A percentile compares a stretch with the other conserved stretches of the same genome.
These are phyloP conservation scores for Onychostruthus taczanowskii DNA, from an alignment of 2,113 vertebrate genomes.

Conservation along the genomic window DNA sequence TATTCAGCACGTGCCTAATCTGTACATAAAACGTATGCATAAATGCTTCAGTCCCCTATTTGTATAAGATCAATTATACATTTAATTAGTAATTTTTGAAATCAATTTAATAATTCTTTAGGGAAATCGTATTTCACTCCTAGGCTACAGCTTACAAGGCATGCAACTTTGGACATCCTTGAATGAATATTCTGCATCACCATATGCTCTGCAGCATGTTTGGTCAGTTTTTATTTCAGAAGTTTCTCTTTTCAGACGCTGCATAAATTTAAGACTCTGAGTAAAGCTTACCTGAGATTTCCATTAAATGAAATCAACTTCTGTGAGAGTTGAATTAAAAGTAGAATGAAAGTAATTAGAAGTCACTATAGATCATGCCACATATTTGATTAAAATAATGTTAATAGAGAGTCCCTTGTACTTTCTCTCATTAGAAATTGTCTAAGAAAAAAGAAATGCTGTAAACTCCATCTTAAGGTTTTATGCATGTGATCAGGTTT, in stretches of 20 bases:
- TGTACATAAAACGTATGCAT: not conserved
- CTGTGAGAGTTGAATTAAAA: not conserved
- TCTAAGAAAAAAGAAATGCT: slow-evolving; percentile 39
- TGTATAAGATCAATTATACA: not conserved
- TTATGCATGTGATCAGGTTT: not conserved
- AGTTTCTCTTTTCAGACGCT: not conserved
- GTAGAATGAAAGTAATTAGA: not conserved
- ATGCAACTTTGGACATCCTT: not conserved
- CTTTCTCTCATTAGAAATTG: slow-evolving; percentile 38
- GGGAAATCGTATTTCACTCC: not conserved
- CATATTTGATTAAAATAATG: slow-evolving; percentile 31
- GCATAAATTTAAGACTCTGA: not conserved
- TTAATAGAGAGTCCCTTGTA: slow-evolving; percentile 1
- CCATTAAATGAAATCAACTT: not conserved
- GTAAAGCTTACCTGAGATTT: not conserved
- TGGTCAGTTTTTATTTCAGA: not conserved
- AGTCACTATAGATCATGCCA: slow-evolving; percentile 20
- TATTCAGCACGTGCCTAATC: rapidly evolving
- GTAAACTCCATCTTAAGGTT: slow-evolving; percentile 24
- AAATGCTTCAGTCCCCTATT: not conserved
- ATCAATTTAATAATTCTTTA: not conserved
- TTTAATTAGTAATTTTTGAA: not conserved
- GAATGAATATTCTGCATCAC: not conserved
- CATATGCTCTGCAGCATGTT: not conserved
- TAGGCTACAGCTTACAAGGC: not conserved